Evolutionary conservation across 2,797 vertebrate species (phyloP).

Genomic region (Neoniphon sammara): DNA sequence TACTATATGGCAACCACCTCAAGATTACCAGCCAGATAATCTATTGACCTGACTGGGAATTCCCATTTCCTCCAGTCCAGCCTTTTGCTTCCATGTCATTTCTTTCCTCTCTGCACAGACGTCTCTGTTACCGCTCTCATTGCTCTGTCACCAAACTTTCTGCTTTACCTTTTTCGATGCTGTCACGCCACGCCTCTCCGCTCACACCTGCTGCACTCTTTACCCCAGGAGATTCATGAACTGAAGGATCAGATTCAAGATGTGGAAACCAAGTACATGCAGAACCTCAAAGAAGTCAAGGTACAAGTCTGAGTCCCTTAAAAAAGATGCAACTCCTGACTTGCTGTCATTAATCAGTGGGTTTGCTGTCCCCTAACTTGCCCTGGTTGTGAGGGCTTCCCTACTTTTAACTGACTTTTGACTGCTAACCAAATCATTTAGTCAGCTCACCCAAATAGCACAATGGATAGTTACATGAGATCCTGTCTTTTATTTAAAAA

Average conservation of each 20-base stretch:
- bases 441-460: too few relatives aligned
- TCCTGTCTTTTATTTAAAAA: too few relatives aligned
- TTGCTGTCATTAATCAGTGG: neutral
- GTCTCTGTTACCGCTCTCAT: slow-evolving; percentile 6
- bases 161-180: slow-evolving; percentile 32
- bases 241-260: slow-evolving; percentile 99
- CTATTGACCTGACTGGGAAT: neutral
- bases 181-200: slow-evolving; percentile 36
- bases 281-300: slow-evolving; percentile 95
- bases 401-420: too few relatives aligned
- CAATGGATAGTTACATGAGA: too few relatives aligned
- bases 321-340: neutral
- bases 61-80: neutral
- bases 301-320: slow-evolving; percentile 77
- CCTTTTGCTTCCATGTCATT: slow-evolving; percentile 12
- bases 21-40: neutral
- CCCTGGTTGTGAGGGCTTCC: neutral
- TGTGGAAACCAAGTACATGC: slow-evolving; percentile 93
- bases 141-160: slow-evolving; percentile 5
- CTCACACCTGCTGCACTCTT: slow-evolving; percentile 54
- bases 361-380: slow-evolving; percentile 14
- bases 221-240: slow-evolving; percentile 93
- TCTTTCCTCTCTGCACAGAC: slow-evolving; percentile 18
- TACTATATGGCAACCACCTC: neutral
- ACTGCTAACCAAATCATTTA: too few relatives aligned